These are phyloP conservation scores for Cenopis cana DNA, from an alignment of 2,888 invertebrate genomes.

Conservation along the genomic window DNA sequence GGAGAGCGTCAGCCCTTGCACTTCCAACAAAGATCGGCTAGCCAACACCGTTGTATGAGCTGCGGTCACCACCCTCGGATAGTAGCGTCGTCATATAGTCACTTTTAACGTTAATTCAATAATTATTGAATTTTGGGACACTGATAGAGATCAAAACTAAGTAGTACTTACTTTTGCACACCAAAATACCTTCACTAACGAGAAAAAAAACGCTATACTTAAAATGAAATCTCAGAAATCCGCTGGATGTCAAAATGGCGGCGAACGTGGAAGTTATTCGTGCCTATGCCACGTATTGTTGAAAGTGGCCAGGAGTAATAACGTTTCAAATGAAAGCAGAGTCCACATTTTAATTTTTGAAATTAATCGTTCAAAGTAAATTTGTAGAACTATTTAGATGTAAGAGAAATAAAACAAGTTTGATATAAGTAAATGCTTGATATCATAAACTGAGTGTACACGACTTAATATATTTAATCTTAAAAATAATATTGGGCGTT, in stretches of 20 bases:
- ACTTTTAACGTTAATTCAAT: slow-evolving; percentile 53
- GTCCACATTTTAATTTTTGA: neutral
- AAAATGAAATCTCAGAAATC: slow-evolving; percentile 88
- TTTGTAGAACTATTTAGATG: neutral
- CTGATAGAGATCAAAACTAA: slow-evolving; percentile 33
- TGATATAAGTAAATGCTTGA: neutral
- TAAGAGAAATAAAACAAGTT: neutral
- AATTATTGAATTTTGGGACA: slow-evolving; percentile 44
- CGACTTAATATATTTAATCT: neutral
- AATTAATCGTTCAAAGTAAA: neutral
- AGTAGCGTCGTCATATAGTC: slow-evolving; percentile 54
- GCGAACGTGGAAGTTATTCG: slow-evolving; percentile 92
- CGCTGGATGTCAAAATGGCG: slow-evolving; percentile 92
- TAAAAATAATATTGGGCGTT: neutral
- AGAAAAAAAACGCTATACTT: slow-evolving; percentile 88
- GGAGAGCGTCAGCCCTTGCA: slow-evolving; percentile 45
- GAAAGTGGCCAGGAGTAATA: slow-evolving; percentile 77
- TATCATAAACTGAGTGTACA: neutral
- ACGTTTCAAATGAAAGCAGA: slow-evolving; percentile 15
- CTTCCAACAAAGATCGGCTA: slow-evolving; percentile 67
- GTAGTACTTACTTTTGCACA: slow-evolving; percentile 82
- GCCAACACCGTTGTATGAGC: slow-evolving; percentile 84
- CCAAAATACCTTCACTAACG: slow-evolving; percentile 83
- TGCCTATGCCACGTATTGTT: slow-evolving; percentile 92
- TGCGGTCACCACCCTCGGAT: slow-evolving; percentile 83